Conservation (phyloP, 2,888 invertebrate genomes). For the Megastigmus dorsalis region DNA sequence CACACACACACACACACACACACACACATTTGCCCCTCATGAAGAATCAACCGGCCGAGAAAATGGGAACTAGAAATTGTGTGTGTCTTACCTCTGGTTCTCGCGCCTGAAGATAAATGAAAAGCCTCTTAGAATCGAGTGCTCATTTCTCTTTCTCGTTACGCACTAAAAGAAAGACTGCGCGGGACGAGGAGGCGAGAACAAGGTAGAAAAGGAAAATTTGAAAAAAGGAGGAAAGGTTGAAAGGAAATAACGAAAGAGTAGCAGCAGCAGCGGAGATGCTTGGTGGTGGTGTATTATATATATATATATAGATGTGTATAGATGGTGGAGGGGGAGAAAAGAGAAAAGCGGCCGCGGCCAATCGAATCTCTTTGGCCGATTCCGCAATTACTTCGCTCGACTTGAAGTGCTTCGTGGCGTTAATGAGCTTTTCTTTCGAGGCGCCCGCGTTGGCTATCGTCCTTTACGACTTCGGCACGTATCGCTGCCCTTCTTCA, state of each 20-base stretch:
- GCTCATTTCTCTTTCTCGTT: constrained; percentile 42
- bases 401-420: constrained; percentile 56
- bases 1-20: too few species aligned
- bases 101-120: constrained; percentile 49
- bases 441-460: constrained; percentile 36
- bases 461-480: constrained; percentile 53
- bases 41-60: too few species aligned
- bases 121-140: constrained; percentile 41
- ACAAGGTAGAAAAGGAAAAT: not conserved
- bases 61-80: too few species aligned
- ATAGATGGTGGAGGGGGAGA: not conserved
- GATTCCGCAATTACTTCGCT: constrained; percentile 58
- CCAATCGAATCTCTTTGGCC: constrained; percentile 53
- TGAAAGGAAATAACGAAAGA: constrained; percentile 11
- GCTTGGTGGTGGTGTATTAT: not conserved
- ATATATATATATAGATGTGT: not conserved
- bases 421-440: constrained; percentile 59
- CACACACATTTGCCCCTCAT: too few species aligned
- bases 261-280: not conserved
- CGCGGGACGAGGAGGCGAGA: not conserved
- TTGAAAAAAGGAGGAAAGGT: constrained; percentile 7
- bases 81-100: too few species aligned
- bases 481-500: constrained; percentile 33
- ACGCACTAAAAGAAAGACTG: not conserved
- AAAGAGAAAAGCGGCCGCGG: not conserved